Conservation (phyloP, 2,113 vertebrate genomes). For the Chrysochloris asiatica region DNA sequence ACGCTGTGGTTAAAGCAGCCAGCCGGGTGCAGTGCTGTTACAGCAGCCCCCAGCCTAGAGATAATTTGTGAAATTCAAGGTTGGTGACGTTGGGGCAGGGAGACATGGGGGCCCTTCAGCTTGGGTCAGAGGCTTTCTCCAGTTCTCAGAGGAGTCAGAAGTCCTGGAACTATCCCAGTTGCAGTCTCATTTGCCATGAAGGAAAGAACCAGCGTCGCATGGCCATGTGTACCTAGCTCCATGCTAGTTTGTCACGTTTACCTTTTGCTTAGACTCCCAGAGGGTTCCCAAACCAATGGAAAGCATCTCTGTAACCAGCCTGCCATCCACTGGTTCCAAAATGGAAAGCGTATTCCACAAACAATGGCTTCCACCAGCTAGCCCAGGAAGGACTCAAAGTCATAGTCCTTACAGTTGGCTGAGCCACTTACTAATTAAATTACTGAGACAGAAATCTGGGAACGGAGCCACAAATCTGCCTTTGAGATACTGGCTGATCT, state of each 20-base stretch:
- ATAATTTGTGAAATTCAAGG: background rate
- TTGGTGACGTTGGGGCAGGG: background rate
- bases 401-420: constrained; percentile 71
- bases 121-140: background rate
- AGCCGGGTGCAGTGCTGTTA: too few relatives aligned
- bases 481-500: constrained; percentile 68
- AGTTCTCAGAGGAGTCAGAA: background rate
- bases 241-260: constrained; percentile 58
- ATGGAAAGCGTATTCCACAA: constrained; percentile 65
- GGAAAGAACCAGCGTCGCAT: background rate
- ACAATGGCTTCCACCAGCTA: constrained; percentile 69
- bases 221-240: constrained; percentile 2
- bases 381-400: constrained; percentile 60
- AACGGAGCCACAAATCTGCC: constrained; percentile 74
- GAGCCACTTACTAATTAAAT: constrained; percentile 75
- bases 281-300: constrained; percentile 72
- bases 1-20: background rate
- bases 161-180: background rate
- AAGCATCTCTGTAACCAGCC: constrained; percentile 69
- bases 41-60: background rate
- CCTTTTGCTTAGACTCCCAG: constrained; percentile 74
- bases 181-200: background rate
- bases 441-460: constrained; percentile 69
- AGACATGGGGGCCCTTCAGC: background rate
- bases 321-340: constrained; percentile 67